Evolutionary conservation across 2,797 vertebrate species (phyloP).

Genomic region (Orientallactaga sibirica): DNA sequence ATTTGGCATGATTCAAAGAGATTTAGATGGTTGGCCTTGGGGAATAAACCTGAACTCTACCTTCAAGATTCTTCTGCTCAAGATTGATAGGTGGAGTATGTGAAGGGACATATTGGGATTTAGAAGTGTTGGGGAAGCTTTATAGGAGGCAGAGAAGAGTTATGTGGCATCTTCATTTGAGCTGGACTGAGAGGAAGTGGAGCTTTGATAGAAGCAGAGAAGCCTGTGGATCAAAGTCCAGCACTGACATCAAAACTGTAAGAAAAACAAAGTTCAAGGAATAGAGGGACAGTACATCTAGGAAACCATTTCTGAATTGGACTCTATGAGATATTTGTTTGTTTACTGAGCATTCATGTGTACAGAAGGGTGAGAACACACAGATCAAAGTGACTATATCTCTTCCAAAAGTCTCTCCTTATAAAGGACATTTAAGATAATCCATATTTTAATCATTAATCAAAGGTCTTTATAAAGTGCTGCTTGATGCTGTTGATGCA

Average conservation of each 20-base stretch:
- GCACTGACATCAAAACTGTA: neutral
- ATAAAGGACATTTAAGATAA: neutral
- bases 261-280: neutral
- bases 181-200: neutral
- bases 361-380: neutral
- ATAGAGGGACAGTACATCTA: neutral
- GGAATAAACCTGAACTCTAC: neutral
- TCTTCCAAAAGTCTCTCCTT: constrained; percentile 23
- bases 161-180: neutral
- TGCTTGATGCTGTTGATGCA: neutral
- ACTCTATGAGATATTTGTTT: neutral
- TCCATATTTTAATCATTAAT: neutral
- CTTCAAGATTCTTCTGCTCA: neutral
- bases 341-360: neutral
- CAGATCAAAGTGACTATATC: neutral
- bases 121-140: neutral
- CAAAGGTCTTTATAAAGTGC: neutral
- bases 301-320: neutral
- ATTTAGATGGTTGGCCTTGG: neutral
- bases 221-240: neutral
- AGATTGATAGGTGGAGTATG: neutral
- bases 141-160: neutral
- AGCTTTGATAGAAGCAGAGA: neutral
- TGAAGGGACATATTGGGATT: neutral
- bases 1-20: neutral